phyloP scores from a whole-genome alignment of 1,140 invertebrate species.

The Pogonomyrmex barbatus region DNA sequence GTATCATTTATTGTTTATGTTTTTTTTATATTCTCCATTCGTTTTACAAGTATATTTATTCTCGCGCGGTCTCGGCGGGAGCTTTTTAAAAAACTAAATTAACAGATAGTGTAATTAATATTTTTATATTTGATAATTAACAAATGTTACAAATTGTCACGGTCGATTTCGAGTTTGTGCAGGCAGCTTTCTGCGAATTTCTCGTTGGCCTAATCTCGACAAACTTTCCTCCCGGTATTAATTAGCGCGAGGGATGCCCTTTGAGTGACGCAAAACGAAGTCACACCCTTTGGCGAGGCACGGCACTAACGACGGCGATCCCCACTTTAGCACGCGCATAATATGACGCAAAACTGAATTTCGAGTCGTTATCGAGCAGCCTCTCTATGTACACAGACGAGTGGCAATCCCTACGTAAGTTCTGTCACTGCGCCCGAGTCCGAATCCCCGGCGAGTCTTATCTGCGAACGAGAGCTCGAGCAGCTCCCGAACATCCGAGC shows the following conservation, averaged over 20 bases:
- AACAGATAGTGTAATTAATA: neutral
- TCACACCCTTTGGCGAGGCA: constrained; percentile 44
- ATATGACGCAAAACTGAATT: constrained; percentile 55
- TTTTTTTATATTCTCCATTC: neutral
- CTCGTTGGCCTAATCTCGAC: constrained; percentile 25
- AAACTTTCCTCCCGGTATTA: constrained; percentile 49
- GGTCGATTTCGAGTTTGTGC: constrained; percentile 8
- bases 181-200: constrained; percentile 8
- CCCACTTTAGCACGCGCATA: constrained; percentile 34
- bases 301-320: neutral
- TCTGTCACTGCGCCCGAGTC: neutral
- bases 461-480: neutral
- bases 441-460: neutral
- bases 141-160: neutral
- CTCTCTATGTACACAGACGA: neutral
- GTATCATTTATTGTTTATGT: neutral
- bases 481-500: neutral
- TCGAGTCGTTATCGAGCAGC: constrained; percentile 5
- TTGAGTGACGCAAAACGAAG: constrained; percentile 49
- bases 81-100: neutral
- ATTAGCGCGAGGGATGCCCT: constrained; percentile 47
- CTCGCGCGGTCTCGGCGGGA: neutral
- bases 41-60: neutral
- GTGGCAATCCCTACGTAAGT: neutral
- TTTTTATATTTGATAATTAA: constrained; percentile 6